Conservation (phyloP, 1,140 invertebrate species). For the Melanaphis sacchari region DNA sequence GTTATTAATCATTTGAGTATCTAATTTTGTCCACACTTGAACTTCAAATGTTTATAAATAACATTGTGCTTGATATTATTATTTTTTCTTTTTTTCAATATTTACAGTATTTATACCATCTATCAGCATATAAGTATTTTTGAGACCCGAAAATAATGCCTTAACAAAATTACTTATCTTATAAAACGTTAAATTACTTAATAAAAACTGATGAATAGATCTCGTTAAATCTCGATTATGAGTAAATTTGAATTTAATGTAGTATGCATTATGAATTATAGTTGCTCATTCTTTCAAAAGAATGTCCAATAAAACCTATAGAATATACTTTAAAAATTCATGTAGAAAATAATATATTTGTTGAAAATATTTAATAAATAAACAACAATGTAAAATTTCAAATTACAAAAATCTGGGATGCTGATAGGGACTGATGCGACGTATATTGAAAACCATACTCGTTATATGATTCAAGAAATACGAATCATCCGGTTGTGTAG, state of each 20-base stretch:
- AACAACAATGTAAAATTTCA: neutral
- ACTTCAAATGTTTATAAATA: neutral
- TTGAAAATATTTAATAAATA: neutral
- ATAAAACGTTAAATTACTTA: slow-evolving; percentile 3
- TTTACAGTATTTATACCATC: neutral
- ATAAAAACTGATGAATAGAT: neutral
- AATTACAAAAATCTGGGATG: neutral
- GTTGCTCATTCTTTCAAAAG: neutral
- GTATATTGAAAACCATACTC: no score
- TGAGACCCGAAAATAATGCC: no score
- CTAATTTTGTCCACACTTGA: no score
- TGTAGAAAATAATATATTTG: neutral
- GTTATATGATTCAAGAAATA: neutral
- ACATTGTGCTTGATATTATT: no score
- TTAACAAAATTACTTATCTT: neutral
- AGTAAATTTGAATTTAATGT: neutral
- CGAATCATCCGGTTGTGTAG: no score
- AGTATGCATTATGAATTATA: neutral
- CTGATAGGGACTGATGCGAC: no score
- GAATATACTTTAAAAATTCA: neutral
- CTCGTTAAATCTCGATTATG: neutral
- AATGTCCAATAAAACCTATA: neutral
- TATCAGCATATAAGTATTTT: neutral
- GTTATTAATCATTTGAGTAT: no score
- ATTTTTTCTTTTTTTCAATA: no score